Conservation (phyloP, 2,888 invertebrate genomes). For the Chouioia cunea region DNA sequence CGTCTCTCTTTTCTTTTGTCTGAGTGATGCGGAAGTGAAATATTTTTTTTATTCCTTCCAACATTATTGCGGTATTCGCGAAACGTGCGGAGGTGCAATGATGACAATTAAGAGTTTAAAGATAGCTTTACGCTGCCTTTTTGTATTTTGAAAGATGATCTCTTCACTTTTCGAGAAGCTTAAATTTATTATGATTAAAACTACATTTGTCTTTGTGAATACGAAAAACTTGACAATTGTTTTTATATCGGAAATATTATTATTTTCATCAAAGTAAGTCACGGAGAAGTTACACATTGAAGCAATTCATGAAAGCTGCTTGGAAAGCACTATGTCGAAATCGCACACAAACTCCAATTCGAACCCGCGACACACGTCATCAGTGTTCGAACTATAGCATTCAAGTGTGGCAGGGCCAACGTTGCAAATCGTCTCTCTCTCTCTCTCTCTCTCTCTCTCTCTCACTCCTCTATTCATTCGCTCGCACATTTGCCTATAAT, state of each 20-base stretch:
- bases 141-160: neutral
- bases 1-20: slow-evolving; percentile 22
- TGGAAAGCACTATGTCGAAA: neutral
- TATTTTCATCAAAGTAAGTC: no score
- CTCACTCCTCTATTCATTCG: no score
- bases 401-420: no score
- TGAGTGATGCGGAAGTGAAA: slow-evolving; percentile 33
- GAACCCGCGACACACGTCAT: neutral
- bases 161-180: neutral
- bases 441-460: no score
- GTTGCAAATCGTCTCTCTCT: no score
- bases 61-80: slow-evolving; percentile 15
- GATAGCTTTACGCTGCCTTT: neutral
- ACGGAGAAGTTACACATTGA: no score
- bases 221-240: no score
- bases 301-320: no score
- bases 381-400: neutral
- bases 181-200: slow-evolving; percentile 27
- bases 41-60: slow-evolving; percentile 14
- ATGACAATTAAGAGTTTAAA: neutral
- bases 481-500: slow-evolving; percentile 14
- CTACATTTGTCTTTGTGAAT: neutral
- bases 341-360: slow-evolving; percentile 1
- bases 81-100: slow-evolving; percentile 12
- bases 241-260: no score